Conservation (phyloP, 1,140 invertebrate species). For the Pogonomyrmex barbatus region DNA sequence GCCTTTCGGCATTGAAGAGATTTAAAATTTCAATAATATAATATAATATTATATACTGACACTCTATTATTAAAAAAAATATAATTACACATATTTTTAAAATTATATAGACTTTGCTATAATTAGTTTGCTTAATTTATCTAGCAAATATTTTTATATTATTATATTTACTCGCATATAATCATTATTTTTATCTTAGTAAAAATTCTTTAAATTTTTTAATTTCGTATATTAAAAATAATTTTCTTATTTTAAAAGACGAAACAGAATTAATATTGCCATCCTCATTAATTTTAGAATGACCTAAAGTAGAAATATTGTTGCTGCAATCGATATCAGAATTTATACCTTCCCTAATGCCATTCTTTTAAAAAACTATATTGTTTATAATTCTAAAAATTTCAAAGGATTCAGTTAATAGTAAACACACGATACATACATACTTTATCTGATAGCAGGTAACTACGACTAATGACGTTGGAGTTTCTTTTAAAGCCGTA, state of each 20-base stretch:
- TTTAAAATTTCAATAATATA: too few relatives aligned
- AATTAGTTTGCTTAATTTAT: too few relatives aligned
- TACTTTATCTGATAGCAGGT: slow-evolving; percentile 19
- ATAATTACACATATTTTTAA: too few relatives aligned
- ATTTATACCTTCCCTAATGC: background rate
- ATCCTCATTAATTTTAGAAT: background rate
- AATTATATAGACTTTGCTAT: too few relatives aligned
- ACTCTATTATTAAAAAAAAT: too few relatives aligned
- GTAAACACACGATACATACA: slow-evolving; percentile 3
- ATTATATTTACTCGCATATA: too few relatives aligned
- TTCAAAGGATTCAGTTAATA: background rate
- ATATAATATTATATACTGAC: too few relatives aligned
- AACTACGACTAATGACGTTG: slow-evolving; percentile 16
- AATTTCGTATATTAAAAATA: too few relatives aligned
- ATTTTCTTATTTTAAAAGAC: background rate
- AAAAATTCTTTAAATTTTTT: too few relatives aligned
- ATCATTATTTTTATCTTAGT: too few relatives aligned
- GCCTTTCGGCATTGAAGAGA: too few relatives aligned
- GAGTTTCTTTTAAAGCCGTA: slow-evolving; percentile 22
- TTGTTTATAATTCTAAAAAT: background rate
- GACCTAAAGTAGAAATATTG: background rate
- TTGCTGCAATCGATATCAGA: background rate
- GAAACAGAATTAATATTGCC: background rate
- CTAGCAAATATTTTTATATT: too few relatives aligned
- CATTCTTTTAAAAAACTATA: background rate